Evolutionary conservation across 1,140 invertebrate species (phyloP).

Genomic region (Pseudomyrmex cubaensis): DNA sequence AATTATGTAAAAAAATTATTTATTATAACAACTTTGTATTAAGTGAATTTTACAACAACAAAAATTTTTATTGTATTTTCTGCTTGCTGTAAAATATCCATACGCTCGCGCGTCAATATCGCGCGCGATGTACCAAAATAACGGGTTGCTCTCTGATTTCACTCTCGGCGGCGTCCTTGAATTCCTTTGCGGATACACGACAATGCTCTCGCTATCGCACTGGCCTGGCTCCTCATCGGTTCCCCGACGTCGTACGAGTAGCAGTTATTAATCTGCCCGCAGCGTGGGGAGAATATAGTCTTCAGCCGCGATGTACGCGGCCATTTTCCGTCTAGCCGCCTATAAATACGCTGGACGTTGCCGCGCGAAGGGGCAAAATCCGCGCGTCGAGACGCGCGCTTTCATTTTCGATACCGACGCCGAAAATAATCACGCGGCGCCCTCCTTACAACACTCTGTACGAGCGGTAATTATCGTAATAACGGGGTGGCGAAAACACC

Average conservation of each 20-base stretch:
- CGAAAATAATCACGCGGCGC: slow-evolving; percentile 55
- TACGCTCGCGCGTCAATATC: neutral
- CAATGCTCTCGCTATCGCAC: slow-evolving; percentile 3
- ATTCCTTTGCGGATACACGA: slow-evolving; percentile 34
- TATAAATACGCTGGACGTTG: slow-evolving; percentile 65
- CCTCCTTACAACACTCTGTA: neutral
- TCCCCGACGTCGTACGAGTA: slow-evolving; percentile 2
- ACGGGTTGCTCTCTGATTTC: slow-evolving; percentile 26
- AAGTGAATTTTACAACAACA: no score
- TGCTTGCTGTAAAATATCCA: no score
- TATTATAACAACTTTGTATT: no score
- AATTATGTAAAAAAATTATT: no score
- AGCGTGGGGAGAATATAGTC: slow-evolving; percentile 40
- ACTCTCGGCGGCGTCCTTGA: slow-evolving; percentile 56
- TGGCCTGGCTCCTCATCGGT: slow-evolving; percentile 63
- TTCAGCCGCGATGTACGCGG: neutral
- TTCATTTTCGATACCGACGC: slow-evolving; percentile 14
- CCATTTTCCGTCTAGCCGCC: slow-evolving; percentile 65
- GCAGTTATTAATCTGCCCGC: slow-evolving; percentile 68
- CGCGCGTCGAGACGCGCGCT: neutral
- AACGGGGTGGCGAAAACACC: neutral
- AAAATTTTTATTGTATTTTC: neutral
- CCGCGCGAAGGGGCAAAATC: slow-evolving; percentile 34
- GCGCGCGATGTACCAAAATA: neutral
- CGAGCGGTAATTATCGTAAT: slow-evolving; percentile 52